Percentiles rank a stretch among this genome's conserved stretches.
Conservation (phyloP, 64 coral and sea anemone species). For the Montipora efflorescens region DNA sequence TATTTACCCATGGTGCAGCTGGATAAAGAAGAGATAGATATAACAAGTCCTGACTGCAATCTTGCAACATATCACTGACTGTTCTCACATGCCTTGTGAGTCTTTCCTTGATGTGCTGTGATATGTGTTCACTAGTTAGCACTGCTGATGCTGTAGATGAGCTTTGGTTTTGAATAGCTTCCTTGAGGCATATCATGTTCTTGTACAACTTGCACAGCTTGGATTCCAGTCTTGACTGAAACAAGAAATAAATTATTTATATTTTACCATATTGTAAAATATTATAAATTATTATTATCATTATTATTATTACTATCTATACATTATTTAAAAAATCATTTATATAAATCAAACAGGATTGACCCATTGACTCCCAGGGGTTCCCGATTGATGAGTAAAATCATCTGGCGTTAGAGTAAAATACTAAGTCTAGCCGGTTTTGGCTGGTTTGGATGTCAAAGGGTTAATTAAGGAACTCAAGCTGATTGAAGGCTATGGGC, state of each 20-base stretch:
- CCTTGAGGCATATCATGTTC: conserved; percentile 70
- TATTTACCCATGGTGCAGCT: conserved; percentile 84
- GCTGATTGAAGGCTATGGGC: too few relatives aligned
- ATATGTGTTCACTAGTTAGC: conserved; percentile 68
- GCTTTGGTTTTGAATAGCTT: conserved; percentile 16
- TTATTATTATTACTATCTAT: too few relatives aligned
- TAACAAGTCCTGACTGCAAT: conserved; percentile 74
- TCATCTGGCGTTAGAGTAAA: too few relatives aligned
- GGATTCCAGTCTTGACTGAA: conserved; percentile 80
- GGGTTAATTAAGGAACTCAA: too few relatives aligned
- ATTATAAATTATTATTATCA: too few relatives aligned
- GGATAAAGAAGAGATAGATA: conserved; percentile 83
- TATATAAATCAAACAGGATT: too few relatives aligned
- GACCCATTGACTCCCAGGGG: too few relatives aligned
- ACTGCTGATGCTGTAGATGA: background rate
- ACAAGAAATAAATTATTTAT: background rate
- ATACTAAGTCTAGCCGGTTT: too few relatives aligned
- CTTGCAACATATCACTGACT: conserved; percentile 59
- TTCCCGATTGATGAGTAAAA: too few relatives aligned
- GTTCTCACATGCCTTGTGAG: conserved; percentile 61
- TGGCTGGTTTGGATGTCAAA: too few relatives aligned
- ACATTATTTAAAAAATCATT: too few relatives aligned
- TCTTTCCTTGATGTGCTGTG: conserved; percentile 77
- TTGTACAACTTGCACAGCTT: conserved; percentile 89
- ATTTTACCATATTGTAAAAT: too few relatives aligned